Evolutionary conservation across 1,140 invertebrate genomes (phyloP), one percentile per base, ranked within the genome.

Genomic region (Ridgeia piscesae): DNA sequence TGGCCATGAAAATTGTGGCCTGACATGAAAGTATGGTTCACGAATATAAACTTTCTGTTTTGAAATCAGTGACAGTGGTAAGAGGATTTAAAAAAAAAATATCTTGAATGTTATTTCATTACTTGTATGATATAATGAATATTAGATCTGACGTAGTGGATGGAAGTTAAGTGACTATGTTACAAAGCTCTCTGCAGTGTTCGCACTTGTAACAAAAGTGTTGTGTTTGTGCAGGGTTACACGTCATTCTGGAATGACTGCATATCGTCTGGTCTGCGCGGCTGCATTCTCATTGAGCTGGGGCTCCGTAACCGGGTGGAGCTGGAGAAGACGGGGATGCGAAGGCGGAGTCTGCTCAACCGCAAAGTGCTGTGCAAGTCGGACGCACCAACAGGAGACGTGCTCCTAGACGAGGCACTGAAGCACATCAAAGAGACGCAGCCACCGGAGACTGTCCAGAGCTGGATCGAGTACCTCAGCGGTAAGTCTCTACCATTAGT

Each of bases 181-280:
- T n/a, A n/a, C n/a, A n/a, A n/a, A n/a, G n/a, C n/a, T n/a, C n/a
- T n/a, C n/a, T n/a, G n/a, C n/a, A n/a, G n/a, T n/a, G n/a, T n/a
- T n/a, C n/a, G n/a, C n/a, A n/a, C n/a, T n/a, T n/a, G n/a, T n/a
- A n/a, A n/a, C n/a, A n/a, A n/a, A n/a, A 42, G 42, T 42, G 42
- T 1, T 0, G 58, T 77, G 91, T 93, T 93, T 94, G 95, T 94
- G 92, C 95, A 99, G 99, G 99, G 99, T 93, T 99, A 99, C 96
- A 99, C 99, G 95, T 99, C 99, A 88, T 99, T 99, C 96, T 99
- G 99, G 99, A 99, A 99, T 96, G 99, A 99, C 96, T 99, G 99
- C 96, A 99, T 99, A 97, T 99, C 99, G 94, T 99, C 98, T 94
- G 99, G 99, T 33, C 96, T 99, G 91, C 97, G 99, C 95, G 99